phyloP scores from a whole-genome alignment of 2,888 invertebrate species.

The Hymenopus coronatus region DNA sequence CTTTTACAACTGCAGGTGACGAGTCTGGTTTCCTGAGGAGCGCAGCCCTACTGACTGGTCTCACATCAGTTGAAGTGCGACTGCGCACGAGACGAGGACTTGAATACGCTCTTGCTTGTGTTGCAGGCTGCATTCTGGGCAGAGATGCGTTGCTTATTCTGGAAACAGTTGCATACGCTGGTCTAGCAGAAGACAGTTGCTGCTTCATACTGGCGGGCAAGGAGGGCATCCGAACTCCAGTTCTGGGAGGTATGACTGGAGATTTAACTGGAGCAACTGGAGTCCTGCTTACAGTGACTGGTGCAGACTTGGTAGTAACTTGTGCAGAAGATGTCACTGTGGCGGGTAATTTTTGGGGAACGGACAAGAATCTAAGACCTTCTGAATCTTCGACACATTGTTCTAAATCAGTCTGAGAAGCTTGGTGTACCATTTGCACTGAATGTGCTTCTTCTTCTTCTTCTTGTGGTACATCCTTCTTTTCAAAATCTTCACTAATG shows the following conservation, averaged over 20 bases:
- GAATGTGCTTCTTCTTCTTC: background rate
- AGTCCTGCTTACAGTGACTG: background rate
- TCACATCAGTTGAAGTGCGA: conserved; percentile 24
- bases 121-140: background rate
- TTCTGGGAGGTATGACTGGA: conserved; percentile 13
- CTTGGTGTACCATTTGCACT: conserved; percentile 40
- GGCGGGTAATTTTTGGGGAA: conserved; percentile 12
- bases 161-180: conserved; percentile 26
- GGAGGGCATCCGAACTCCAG: background rate
- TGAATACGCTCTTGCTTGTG: background rate
- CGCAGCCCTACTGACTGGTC: conserved; percentile 5
- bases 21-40: background rate
- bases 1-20: background rate
- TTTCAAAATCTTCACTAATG: background rate
- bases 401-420: conserved; percentile 39
- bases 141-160: background rate
- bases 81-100: conserved; percentile 26
- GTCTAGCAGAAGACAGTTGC: background rate
- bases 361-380: conserved; percentile 28
- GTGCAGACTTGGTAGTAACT: background rate
- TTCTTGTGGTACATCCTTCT: background rate
- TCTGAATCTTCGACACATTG: conserved; percentile 33
- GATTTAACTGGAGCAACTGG: background rate
- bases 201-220: background rate
- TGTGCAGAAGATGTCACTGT: background rate